Conservation (phyloP, 2,113 vertebrate genomes). For the Podilymbus podiceps region DNA sequence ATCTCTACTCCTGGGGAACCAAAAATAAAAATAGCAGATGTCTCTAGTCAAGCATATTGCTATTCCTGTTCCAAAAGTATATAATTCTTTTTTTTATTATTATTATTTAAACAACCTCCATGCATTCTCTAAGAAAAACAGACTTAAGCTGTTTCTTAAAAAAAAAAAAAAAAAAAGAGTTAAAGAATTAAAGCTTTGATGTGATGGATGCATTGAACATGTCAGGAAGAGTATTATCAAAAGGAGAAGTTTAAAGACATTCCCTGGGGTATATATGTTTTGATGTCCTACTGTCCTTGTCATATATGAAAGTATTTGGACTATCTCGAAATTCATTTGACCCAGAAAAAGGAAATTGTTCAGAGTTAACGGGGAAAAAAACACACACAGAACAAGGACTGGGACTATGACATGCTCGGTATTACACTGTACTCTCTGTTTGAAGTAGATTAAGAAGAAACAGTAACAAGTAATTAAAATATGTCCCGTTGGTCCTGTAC, state of each 20-base stretch:
- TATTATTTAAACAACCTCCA: constrained; percentile 44
- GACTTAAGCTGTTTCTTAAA: constrained; percentile 28
- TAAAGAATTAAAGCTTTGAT: constrained; percentile 63
- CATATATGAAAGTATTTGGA: constrained; percentile 69
- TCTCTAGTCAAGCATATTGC: constrained; percentile 46
- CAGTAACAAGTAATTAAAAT: constrained; percentile 16
- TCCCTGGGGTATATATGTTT: constrained; percentile 60
- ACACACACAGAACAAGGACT: constrained; percentile 18
- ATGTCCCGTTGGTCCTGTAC: not conserved
- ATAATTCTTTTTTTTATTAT: not conserved
- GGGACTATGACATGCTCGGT: not conserved
- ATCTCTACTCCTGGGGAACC: not conserved
- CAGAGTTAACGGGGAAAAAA: constrained; percentile 50
- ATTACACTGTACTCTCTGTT: constrained; percentile 35
- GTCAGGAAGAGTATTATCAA: constrained; percentile 75
- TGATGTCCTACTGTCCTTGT: constrained; percentile 73
- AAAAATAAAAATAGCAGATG: constrained; percentile 42
- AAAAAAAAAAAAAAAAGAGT: not conserved
- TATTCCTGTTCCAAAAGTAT: constrained; percentile 52
- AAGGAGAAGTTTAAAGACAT: constrained; percentile 65
- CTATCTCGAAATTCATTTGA: constrained; percentile 70
- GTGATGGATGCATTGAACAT: constrained; percentile 67
- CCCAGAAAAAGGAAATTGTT: constrained; percentile 70
- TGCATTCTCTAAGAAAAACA: constrained; percentile 62
- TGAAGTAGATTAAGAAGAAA: constrained; percentile 54